Evolutionary conservation across 2,113 vertebrate species (phyloP).

Genomic region (Salvelinus fontinalis): DNA sequence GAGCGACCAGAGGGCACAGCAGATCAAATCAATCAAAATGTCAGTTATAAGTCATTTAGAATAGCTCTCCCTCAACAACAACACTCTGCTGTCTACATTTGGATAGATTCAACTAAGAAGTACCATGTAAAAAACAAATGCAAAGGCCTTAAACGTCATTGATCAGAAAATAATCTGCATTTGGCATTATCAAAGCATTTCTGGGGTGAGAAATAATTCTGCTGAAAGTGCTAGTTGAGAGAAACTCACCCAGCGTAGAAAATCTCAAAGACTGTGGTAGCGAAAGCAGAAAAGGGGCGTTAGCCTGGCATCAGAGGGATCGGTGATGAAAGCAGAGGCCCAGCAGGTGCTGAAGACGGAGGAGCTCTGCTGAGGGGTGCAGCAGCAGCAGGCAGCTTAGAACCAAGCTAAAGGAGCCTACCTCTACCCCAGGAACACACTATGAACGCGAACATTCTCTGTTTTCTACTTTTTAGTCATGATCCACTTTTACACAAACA

Average conservation of each 20-base stretch:
- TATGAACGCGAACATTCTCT: not conserved
- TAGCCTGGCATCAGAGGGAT: not conserved
- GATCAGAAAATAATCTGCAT: not conserved
- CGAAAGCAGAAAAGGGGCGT: not conserved
- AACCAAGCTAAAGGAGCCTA: not conserved
- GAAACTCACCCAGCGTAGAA: not conserved
- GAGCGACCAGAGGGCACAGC: not conserved
- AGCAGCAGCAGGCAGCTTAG: not conserved
- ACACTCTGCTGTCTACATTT: not conserved
- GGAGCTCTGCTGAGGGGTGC: not conserved
- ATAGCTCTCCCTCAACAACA: not conserved
- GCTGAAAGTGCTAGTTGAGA: slow-evolving; percentile 4
- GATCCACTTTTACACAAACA: not conserved
- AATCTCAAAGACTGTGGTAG: not conserved
- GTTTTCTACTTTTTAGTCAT: not conserved
- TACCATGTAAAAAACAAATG: not conserved
- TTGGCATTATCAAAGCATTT: slow-evolving; percentile 28
- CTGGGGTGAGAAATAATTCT: not conserved
- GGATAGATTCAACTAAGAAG: not conserved
- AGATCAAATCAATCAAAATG: not conserved
- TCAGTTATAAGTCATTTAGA: slow-evolving; percentile 18
- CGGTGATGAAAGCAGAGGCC: not conserved
- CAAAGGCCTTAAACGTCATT: not conserved
- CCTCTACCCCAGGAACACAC: not conserved
- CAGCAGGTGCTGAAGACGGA: not conserved